phyloP scores from a whole-genome alignment of 2,113 vertebrate genomes.

The Ovis canadensis region DNA sequence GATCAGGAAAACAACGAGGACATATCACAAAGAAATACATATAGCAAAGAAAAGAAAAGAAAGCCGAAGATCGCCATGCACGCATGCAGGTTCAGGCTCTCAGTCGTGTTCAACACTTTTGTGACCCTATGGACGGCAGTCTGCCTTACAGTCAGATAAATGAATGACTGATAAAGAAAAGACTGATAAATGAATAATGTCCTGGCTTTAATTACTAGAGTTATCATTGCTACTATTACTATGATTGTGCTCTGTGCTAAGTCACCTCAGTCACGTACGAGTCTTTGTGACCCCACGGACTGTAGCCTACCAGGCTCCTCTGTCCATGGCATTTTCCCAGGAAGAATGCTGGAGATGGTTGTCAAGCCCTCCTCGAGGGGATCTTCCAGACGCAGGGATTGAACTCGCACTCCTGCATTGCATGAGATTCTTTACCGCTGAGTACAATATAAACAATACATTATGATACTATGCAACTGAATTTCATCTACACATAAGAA shows the following conservation, averaged over 20 bases:
- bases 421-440: background rate
- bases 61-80: background rate
- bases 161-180: background rate
- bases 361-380: background rate
- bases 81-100: background rate
- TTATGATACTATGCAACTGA: slow-evolving; percentile 22
- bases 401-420: background rate
- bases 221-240: background rate
- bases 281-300: background rate
- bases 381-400: background rate
- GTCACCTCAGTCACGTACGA: background rate
- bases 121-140: rapidly evolving
- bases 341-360: background rate
- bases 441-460: background rate
- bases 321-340: background rate
- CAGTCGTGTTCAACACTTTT: background rate
- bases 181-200: background rate
- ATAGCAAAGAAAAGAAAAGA: background rate
- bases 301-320: background rate
- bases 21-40: slow-evolving; percentile 11
- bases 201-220: background rate
- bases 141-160: background rate
- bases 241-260: background rate
- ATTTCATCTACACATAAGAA: background rate
- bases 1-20: slow-evolving; percentile 29